Conservation (phyloP, 35 echinoderm and acorn worm species). For the Stichopus chloronotus region DNA sequence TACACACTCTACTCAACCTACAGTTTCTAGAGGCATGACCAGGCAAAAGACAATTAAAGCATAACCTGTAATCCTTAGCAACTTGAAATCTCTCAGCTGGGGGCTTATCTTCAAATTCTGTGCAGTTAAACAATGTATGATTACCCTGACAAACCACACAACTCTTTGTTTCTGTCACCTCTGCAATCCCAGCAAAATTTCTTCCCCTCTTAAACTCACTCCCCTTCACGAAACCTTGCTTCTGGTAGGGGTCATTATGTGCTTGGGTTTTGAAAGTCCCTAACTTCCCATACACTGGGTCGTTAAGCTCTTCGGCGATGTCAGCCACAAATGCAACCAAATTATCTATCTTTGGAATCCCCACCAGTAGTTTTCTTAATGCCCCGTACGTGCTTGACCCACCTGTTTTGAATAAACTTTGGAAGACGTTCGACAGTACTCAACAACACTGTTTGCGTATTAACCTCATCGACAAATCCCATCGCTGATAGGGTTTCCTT, state of each 20-base stretch:
- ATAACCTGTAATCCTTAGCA: constrained; percentile 15
- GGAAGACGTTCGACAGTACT: constrained; percentile 2
- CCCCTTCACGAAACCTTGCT: neutral
- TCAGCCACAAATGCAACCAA: neutral
- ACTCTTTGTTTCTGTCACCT: constrained; percentile 22
- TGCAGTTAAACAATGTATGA: constrained; percentile 34
- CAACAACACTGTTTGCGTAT: neutral
- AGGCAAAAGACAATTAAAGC: constrained; percentile 14
- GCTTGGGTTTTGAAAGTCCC: constrained; percentile 28
- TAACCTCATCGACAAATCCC: neutral
- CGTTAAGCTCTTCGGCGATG: neutral
- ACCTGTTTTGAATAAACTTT: neutral
- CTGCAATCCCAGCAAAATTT: neutral
- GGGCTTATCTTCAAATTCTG: constrained; percentile 11
- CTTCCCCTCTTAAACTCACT: neutral
- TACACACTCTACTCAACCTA: constrained; percentile 13
- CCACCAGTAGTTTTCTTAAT: neutral
- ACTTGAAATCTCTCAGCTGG: constrained; percentile 21
- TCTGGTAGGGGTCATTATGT: neutral
- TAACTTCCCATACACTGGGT: constrained; percentile 52
- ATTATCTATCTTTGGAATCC: neutral
- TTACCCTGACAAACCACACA: constrained; percentile 28
- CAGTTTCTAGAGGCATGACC: neutral
- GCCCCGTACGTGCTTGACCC: neutral
- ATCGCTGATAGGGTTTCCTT: neutral